A percentile compares a stretch with the other conserved stretches of the same genome.
Conservation (phyloP, 2,888 invertebrate genomes). For the Cephus sareptanus region DNA sequence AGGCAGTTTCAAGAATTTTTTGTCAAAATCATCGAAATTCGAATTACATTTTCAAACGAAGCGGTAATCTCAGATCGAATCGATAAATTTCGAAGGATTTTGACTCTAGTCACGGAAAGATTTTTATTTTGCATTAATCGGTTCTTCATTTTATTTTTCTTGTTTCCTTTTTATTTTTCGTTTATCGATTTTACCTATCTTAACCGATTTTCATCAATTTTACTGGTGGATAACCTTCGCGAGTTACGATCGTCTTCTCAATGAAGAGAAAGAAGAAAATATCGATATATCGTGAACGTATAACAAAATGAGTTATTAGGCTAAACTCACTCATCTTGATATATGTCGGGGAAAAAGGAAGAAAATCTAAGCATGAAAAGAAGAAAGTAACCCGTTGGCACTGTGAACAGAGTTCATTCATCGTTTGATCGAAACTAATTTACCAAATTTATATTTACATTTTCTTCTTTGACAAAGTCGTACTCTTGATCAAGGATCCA, state of each 20-base stretch:
- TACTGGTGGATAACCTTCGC: not conserved
- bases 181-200: not conserved
- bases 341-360: not conserved
- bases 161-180: not conserved
- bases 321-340: not conserved
- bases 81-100: conserved; percentile 13
- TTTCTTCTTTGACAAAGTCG: not conserved
- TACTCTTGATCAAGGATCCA: not conserved
- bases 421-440: not conserved
- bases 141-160: not conserved
- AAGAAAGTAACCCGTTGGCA: not conserved
- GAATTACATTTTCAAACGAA: not conserved
- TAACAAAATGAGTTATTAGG: not conserved
- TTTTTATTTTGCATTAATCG: conserved; percentile 5
- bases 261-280: not conserved
- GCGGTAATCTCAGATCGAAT: not conserved
- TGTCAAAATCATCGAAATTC: not conserved
- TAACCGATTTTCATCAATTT: not conserved
- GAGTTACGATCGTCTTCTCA: not conserved
- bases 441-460: not conserved
- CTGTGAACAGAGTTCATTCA: not conserved
- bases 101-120: conserved; percentile 43
- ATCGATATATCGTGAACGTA: not conserved
- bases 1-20: conserved; percentile 11
- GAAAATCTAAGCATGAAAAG: not conserved